Base-by-base conservation (phyloP, 2,888 invertebrate genomes). In the Ypsolopha sequella region DNA sequence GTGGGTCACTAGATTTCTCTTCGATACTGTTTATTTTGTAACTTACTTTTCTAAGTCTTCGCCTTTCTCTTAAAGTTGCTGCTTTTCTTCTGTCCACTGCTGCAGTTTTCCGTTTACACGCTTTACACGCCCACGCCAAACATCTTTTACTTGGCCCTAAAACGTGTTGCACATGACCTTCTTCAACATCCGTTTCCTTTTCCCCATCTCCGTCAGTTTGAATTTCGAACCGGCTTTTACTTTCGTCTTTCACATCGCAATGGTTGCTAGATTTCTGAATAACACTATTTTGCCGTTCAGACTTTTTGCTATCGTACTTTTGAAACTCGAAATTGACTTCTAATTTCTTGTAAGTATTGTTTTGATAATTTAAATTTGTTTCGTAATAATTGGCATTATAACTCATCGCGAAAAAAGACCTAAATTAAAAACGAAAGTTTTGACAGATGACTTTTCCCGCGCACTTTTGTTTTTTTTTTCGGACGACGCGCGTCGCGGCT, bases 51-150 rank as follows among this genome's bases (percentile, higher is more conserved):
- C 98, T 88, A 51, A 99, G 89, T 55, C 99, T 88, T 60, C 98
- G 86, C 57, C 99, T 87, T 77, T 99, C 99, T 4, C 99, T 88
- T 77, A 99, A 88, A 1, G 99, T 99, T 0, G 99, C 99, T 6
- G 99, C 99, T 89, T 98, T 98, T 68, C 99, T 90, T 51, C 99
- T 88, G 82, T 99, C 99, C 7, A 98, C 95, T 0, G 97, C 93
- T 45, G 97, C 96, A 11, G 95, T 96, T 85, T 98, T 97, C 84
- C 96, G 93, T 79, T 98, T 98, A 82, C 98, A 98, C 0, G 97
- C 97, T 71, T 98, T 98, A 78, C 98, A 98, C 2, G 98, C 98
- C 98, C 98, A 98, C 9, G 97, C 91, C 41, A 98, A 88, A 67
- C 98, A 98, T 55, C 95, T 90, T 55, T 95, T 87, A 48, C 91